phyloP scores from a whole-genome alignment of 1,140 invertebrate genomes.

The Protaetia brevitarsis region DNA sequence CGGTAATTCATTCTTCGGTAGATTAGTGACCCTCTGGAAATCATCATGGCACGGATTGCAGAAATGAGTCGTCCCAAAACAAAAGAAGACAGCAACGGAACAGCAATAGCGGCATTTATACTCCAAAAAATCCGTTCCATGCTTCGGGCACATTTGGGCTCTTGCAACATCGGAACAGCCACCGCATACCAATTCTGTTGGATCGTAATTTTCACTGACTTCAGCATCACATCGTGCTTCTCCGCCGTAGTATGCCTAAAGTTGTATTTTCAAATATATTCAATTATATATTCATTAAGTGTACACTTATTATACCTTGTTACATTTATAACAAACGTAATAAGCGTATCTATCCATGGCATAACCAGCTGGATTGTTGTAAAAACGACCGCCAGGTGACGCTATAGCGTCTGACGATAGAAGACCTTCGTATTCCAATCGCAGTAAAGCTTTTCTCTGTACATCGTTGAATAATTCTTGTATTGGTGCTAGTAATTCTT shows the following conservation, averaged over 20 bases:
- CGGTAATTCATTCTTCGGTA: conserved; percentile 83
- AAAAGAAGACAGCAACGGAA: conserved; percentile 98
- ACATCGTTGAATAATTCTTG: conserved; percentile 86
- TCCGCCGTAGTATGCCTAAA: conserved; percentile 93
- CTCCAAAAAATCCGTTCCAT: conserved; percentile 96
- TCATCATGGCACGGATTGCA: conserved; percentile 98
- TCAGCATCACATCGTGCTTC: conserved; percentile 94
- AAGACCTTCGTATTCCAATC: conserved; percentile 94
- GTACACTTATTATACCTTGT: conserved; percentile 64
- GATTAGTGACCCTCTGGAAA: conserved; percentile 93
- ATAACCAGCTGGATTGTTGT: conserved; percentile 79
- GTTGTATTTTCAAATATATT: conserved; percentile 28
- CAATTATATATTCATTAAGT: neutral
- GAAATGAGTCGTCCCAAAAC: conserved; percentile 98
- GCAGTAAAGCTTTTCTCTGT: conserved; percentile 87
- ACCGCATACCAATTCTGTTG: conserved; percentile 94
- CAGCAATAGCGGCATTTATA: conserved; percentile 99
- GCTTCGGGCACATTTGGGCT: conserved; percentile 92
- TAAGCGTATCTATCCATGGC: conserved; percentile 98
- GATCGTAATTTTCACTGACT: conserved; percentile 79
- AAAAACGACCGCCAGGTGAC: conserved; percentile 64
- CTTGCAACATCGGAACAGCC: conserved; percentile 94
- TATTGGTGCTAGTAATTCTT: conserved; percentile 76
- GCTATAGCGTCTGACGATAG: conserved; percentile 71
- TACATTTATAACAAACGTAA: conserved; percentile 97